Conservation (phyloP, 2,888 invertebrate species). For the Agonopterix alstromeriana region DNA sequence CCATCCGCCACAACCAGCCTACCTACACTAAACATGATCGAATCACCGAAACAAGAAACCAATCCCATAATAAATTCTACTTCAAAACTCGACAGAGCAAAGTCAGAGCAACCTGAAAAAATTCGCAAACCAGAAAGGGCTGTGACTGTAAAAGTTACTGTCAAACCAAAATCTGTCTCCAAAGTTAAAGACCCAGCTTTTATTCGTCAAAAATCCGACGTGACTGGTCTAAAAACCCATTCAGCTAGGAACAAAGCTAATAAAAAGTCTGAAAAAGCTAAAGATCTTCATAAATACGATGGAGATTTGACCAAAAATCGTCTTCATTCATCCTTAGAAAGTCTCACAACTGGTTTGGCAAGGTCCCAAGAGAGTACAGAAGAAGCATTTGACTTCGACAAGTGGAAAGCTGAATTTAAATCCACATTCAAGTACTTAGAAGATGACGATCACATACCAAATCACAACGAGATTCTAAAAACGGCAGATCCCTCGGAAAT, state of each 20-base stretch:
- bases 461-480: constrained; percentile 59
- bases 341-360: constrained; percentile 54
- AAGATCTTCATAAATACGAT: constrained; percentile 32
- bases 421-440: constrained; percentile 60
- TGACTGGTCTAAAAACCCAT: constrained; percentile 75
- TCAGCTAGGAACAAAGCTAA: constrained; percentile 48
- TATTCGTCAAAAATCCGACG: constrained; percentile 78
- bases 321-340: constrained; percentile 64
- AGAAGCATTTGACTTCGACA: constrained; percentile 62
- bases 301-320: constrained; percentile 58
- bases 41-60: constrained; percentile 63
- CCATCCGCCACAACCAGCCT: constrained; percentile 90
- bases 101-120: constrained; percentile 56
- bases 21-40: constrained; percentile 81
- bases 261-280: constrained; percentile 48
- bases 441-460: constrained; percentile 57
- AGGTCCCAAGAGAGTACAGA: constrained; percentile 63
- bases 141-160: constrained; percentile 16
- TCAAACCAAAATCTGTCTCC: constrained; percentile 38
- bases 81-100: constrained; percentile 46
- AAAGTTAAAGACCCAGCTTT: constrained; percentile 50
- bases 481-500: constrained; percentile 65
- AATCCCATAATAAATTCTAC: constrained; percentile 34
- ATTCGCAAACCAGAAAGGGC: constrained; percentile 8
- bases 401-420: constrained; percentile 64